Evolutionary conservation across 1,140 invertebrate species (phyloP).

Genomic region (Apis florea): DNA sequence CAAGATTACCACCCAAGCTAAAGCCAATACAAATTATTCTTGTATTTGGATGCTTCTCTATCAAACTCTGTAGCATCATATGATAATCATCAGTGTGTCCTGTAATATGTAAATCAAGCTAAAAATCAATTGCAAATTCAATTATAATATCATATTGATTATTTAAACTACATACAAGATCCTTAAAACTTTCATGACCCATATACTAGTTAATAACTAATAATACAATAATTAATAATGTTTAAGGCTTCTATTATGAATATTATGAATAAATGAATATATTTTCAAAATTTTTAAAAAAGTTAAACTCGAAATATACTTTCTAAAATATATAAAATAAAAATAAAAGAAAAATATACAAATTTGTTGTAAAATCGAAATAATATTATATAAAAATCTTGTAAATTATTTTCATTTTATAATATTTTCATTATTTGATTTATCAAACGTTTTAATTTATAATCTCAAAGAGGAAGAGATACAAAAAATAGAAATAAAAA

Average conservation of each 20-base stretch:
- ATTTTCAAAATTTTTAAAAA: background rate
- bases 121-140: background rate
- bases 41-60: slow-evolving; percentile 87
- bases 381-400: background rate
- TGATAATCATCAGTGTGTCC: slow-evolving; percentile 93
- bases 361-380: background rate
- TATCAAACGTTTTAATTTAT: background rate
- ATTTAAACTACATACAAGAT: background rate
- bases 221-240: background rate
- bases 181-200: background rate
- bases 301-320: too few species aligned
- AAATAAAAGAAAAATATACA: background rate
- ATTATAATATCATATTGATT: slow-evolving; percentile 1
- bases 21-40: slow-evolving; percentile 92
- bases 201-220: background rate
- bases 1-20: slow-evolving; percentile 93
- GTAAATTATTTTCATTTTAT: background rate
- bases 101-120: slow-evolving; percentile 68
- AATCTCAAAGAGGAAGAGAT: too few species aligned
- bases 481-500: background rate
- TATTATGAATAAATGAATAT: too few species aligned
- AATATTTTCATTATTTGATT: background rate
- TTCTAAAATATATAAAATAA: background rate
- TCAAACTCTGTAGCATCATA: slow-evolving; percentile 88
- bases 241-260: too few species aligned